Evolutionary conservation across 2,888 invertebrate genomes (phyloP).

Genomic region (Pristionchus japonicus): DNA sequence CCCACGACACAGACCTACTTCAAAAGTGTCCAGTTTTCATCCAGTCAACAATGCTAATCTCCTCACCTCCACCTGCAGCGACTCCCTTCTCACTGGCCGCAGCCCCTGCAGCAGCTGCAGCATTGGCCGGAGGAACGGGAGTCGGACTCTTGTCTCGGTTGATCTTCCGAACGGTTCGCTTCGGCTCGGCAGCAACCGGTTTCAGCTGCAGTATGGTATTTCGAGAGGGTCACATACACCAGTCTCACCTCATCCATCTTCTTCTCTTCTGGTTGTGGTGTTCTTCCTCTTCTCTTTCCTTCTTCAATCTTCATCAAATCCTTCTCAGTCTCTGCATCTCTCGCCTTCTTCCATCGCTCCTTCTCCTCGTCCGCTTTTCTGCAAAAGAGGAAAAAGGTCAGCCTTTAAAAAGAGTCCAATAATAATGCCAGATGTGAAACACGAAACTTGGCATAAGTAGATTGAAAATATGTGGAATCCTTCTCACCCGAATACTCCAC

Average conservation of each 20-base stretch:
- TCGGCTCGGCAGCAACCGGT: constrained; percentile 49
- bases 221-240: neutral
- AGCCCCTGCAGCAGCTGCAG: constrained; percentile 23
- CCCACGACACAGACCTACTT: neutral
- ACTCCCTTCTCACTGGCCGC: neutral
- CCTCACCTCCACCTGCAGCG: constrained; percentile 21
- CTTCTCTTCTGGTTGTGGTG: constrained; percentile 32
- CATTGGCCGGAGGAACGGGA: constrained; percentile 11
- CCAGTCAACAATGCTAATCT: neutral
- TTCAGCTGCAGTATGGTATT: neutral
- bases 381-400: too few species aligned
- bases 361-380: constrained; percentile 70
- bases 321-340: constrained; percentile 62
- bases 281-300: constrained; percentile 56
- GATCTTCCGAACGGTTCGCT: constrained; percentile 51
- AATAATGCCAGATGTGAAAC: too few species aligned
- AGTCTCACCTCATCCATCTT: constrained; percentile 42
- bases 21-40: neutral
- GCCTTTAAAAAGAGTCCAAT: too few species aligned
- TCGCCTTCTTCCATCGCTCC: constrained; percentile 62
- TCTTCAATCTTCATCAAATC: constrained; percentile 58
- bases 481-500: constrained; percentile 49
- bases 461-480: too few species aligned
- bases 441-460: too few species aligned
- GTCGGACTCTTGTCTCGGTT: constrained; percentile 47